These are phyloP conservation scores for Protonemura montana DNA, from an alignment of 2,888 invertebrate species.

Conservation along the genomic window DNA sequence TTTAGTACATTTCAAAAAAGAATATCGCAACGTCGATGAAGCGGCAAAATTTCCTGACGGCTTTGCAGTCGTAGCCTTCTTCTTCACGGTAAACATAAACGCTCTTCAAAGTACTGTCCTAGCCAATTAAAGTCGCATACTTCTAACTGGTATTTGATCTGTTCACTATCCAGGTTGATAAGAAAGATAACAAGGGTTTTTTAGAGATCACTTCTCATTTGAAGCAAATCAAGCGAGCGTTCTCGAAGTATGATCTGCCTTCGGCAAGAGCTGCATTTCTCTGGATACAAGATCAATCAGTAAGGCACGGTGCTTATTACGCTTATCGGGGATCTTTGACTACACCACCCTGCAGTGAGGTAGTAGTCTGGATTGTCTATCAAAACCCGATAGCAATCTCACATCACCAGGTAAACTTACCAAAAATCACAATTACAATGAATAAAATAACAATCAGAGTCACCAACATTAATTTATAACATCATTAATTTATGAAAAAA, in stretches of 20 bases:
- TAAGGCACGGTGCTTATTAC: neutral
- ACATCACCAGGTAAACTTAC: neutral
- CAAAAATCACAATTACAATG: too few species aligned
- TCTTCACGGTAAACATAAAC: constrained; percentile 62
- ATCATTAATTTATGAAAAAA: neutral
- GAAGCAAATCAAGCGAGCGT: constrained; percentile 1
- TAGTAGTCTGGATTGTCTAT: constrained; percentile 1
- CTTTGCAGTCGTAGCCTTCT: constrained; percentile 74
- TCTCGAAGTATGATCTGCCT: neutral
- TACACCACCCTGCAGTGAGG: constrained; percentile 20
- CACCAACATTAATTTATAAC: neutral
- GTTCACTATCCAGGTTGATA: neutral
- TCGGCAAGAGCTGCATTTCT: neutral
- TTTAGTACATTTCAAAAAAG: constrained; percentile 78
- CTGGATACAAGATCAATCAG: neutral
- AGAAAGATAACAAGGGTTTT: neutral
- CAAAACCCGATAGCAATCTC: neutral
- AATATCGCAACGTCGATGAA: constrained; percentile 70
- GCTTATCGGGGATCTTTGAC: constrained; percentile 10
- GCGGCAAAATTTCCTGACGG: constrained; percentile 75
- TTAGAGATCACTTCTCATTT: neutral
- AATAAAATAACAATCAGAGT: too few species aligned
- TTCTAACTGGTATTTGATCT: too few species aligned
- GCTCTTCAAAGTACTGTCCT: too few species aligned
- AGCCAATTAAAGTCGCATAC: too few species aligned